These are phyloP conservation scores for Theretra japonica DNA, from an alignment of 2,888 invertebrate genomes.

Conservation along the genomic window DNA sequence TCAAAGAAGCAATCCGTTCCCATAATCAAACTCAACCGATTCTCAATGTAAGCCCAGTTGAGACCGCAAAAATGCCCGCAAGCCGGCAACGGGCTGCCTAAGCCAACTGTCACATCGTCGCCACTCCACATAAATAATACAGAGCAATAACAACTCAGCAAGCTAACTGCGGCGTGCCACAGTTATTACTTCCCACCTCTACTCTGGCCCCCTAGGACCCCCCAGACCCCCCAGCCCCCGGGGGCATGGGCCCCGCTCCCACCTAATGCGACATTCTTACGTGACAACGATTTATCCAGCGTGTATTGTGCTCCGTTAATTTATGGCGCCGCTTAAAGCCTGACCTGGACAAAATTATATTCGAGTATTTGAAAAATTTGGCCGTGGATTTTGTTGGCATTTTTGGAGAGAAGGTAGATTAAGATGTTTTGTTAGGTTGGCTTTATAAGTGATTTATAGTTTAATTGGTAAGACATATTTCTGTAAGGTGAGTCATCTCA, in stretches of 20 bases:
- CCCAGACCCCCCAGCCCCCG: conserved; percentile 39
- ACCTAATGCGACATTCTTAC: conserved; percentile 82
- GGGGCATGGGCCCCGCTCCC: conserved; percentile 44
- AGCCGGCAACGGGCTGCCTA: conserved; percentile 37
- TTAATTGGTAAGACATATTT: no score
- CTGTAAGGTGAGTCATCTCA: no score
- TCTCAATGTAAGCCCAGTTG: conserved; percentile 2
- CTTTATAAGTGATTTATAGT: no score
- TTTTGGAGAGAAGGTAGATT: background rate
- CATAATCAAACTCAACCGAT: conserved; percentile 10
- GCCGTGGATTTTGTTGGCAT: conserved; percentile 1
- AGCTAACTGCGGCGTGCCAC: conserved; percentile 77
- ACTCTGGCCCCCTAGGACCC: conserved; percentile 13
- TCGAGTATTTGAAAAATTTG: conserved; percentile 51
- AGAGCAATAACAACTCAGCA: conserved; percentile 74
- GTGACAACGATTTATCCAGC: conserved; percentile 83
- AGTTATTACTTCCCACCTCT: conserved; percentile 66
- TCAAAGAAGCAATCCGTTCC: background rate
- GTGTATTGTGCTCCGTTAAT: conserved; percentile 79
- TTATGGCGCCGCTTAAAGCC: conserved; percentile 75
- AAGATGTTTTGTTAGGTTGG: background rate
- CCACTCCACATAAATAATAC: conserved; percentile 75
- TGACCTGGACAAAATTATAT: conserved; percentile 64
- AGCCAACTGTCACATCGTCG: conserved; percentile 66
- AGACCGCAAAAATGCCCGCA: conserved; percentile 19